Percentiles rank a stretch among this genome's conserved stretches.
These are phyloP conservation scores for Phoenicopterus ruber DNA, from an alignment of 2,113 vertebrate genomes.

Conservation along the genomic window DNA sequence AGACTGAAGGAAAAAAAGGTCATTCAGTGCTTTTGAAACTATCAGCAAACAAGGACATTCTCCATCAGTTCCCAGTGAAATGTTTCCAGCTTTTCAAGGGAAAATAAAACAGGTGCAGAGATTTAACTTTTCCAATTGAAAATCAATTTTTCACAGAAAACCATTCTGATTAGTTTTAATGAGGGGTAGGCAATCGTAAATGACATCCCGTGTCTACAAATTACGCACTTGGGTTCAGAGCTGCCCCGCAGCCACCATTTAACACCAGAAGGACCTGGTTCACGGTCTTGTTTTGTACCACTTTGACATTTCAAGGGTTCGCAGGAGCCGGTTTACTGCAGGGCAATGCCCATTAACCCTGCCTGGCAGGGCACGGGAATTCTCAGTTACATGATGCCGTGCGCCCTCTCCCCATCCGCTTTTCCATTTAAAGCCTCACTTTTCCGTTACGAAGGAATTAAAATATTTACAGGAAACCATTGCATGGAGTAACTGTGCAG, in stretches of 20 bases:
- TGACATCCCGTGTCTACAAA: constrained; percentile 10
- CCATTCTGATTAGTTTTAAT: constrained; percentile 10
- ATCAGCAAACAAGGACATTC: background rate
- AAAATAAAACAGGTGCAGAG: background rate
- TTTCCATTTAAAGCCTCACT: background rate
- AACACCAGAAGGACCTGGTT: background rate
- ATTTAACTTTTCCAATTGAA: constrained; percentile 36
- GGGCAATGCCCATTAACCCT: constrained; percentile 50
- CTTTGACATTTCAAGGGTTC: constrained; percentile 24
- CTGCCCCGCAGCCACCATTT: constrained; percentile 29
- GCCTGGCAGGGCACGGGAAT: background rate
- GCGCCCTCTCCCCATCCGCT: background rate
- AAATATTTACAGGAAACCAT: background rate
- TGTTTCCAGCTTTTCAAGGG: background rate
- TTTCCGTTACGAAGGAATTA: background rate
- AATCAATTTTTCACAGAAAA: constrained; percentile 25
- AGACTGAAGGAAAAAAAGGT: background rate
- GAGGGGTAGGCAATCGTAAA: constrained; percentile 10
- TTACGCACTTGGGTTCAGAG: background rate
- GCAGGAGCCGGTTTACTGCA: constrained; percentile 2
- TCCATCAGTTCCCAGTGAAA: background rate
- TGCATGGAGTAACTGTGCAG: background rate
- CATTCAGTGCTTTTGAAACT: background rate
- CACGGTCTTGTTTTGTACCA: background rate
- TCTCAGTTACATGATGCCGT: background rate